phyloP scores from a whole-genome alignment of 2,113 vertebrate species.

The Microcebus tavaratra region DNA sequence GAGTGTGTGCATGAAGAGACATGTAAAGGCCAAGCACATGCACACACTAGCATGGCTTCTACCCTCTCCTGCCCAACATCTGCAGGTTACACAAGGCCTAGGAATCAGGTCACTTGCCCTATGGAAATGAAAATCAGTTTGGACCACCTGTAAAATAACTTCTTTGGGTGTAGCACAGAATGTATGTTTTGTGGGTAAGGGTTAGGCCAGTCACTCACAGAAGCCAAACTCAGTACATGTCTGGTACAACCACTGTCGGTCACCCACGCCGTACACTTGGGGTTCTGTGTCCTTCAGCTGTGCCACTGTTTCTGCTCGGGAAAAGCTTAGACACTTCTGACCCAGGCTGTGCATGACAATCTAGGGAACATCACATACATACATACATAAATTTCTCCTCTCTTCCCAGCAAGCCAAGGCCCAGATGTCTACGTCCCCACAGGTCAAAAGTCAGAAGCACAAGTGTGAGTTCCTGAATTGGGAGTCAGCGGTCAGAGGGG shows the following conservation, averaged over 20 bases:
- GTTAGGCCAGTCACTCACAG: constrained; percentile 82
- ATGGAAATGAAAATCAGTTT: neutral
- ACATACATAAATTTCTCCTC: too few species aligned
- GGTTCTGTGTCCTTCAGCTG: constrained; percentile 81
- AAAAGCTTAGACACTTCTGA: constrained; percentile 84
- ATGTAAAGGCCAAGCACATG: neutral
- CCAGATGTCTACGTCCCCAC: neutral
- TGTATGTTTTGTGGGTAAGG: neutral
- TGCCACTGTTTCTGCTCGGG: constrained; percentile 77
- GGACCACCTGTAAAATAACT: neutral
- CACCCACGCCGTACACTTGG: constrained; percentile 21
- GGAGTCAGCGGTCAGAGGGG: neutral
- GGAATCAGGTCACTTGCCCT: neutral
- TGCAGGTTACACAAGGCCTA: neutral
- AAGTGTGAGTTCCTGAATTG: neutral
- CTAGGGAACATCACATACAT: constrained; percentile 66
- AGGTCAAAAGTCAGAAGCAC: neutral
- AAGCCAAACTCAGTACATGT: constrained; percentile 92
- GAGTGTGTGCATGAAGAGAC: neutral
- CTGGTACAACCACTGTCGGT: constrained; percentile 91
- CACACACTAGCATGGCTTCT: neutral
- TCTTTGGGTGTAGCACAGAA: neutral
- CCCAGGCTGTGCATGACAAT: constrained; percentile 72
- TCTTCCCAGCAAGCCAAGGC: neutral
- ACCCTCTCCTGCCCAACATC: neutral